phyloP scores from a whole-genome alignment of 1,140 invertebrate genomes.

The Orchestia grillus region DNA sequence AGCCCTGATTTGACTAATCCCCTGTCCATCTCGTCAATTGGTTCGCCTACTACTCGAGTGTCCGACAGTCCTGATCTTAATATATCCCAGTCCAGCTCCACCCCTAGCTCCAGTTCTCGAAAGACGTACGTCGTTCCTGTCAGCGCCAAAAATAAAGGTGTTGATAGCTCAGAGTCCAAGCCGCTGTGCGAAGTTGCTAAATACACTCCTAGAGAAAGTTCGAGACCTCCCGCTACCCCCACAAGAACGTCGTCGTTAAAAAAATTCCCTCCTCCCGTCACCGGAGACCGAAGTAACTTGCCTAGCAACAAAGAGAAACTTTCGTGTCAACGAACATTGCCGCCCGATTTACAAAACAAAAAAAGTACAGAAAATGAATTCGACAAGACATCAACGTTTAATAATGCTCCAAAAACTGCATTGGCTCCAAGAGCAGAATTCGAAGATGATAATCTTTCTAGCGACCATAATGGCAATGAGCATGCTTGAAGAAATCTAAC shows the following conservation, averaged over 20 bases:
- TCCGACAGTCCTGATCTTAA: neutral
- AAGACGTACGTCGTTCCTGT: slow-evolving; percentile 26
- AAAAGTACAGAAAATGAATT: neutral
- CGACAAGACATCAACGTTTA: neutral
- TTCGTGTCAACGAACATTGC: neutral
- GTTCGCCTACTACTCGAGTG: neutral
- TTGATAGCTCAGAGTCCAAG: neutral
- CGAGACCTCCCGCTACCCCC: neutral
- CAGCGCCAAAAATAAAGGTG: neutral
- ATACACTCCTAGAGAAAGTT: neutral
- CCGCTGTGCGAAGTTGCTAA: neutral
- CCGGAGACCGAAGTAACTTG: neutral
- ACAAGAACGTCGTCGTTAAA: neutral
- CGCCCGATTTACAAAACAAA: neutral
- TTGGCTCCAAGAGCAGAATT: slow-evolving; percentile 15
- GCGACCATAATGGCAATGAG: neutral
- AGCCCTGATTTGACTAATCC: slow-evolving; percentile 24
- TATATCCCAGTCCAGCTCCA: slow-evolving; percentile 6
- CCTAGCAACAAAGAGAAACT: neutral
- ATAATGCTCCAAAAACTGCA: neutral
- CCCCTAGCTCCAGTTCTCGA: slow-evolving; percentile 27
- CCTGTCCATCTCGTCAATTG: neutral
- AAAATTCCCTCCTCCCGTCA: neutral
- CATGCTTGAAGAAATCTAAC: neutral
- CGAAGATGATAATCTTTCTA: slow-evolving; percentile 18